Evolutionary conservation across 2,113 vertebrate species (phyloP).

Genomic region (Chlamydotis undulata): DNA sequence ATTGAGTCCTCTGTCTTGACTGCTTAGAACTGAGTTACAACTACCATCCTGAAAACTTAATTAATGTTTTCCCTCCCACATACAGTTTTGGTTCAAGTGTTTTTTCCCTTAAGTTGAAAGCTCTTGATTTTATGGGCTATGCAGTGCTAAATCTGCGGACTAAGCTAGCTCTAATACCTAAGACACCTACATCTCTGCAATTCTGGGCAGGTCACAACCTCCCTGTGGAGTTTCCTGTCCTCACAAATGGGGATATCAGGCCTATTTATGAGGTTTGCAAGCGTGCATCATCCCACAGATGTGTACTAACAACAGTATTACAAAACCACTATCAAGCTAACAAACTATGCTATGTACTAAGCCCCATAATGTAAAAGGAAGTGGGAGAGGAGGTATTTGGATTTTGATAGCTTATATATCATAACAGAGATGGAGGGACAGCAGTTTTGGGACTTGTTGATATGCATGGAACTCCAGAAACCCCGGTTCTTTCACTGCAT

Average conservation of each 20-base stretch:
- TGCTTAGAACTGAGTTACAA: not conserved
- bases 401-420: conserved; percentile 20
- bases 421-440: conserved; percentile 21
- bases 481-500: conserved; percentile 41
- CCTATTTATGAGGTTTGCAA: not conserved
- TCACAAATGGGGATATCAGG: not conserved
- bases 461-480: conserved; percentile 62
- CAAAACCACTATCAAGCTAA: not conserved
- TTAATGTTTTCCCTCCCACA: not conserved
- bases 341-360: not conserved
- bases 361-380: not conserved
- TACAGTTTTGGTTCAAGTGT: not conserved
- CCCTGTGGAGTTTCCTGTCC: not conserved
- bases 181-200: fast-evolving
- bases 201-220: not conserved
- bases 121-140: not conserved
- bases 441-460: conserved; percentile 47
- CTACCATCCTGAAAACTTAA: not conserved
- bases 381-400: not conserved
- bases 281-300: not conserved
- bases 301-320: not conserved
- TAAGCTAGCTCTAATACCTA: not conserved
- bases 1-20: not conserved
- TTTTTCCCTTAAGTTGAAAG: not conserved
- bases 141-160: not conserved